A percentile compares a stretch with the other conserved stretches of the same genome.
phyloP scores from a whole-genome alignment of 2,888 invertebrate genomes.

The Drepana falcataria region DNA sequence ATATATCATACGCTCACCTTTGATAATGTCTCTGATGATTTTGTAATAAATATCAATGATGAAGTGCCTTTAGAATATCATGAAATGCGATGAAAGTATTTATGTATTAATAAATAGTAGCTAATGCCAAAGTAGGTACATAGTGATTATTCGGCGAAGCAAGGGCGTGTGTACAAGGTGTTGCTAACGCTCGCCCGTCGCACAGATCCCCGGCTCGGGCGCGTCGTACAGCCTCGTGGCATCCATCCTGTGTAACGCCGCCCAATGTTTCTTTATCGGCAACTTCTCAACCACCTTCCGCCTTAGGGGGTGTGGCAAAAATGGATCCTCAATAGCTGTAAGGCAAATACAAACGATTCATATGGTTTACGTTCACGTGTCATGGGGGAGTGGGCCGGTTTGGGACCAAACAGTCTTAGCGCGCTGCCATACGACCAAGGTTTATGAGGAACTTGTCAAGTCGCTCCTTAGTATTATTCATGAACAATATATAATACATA shows the following conservation, averaged over 20 bases:
- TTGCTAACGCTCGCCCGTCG: constrained; percentile 6
- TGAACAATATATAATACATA: too few relatives aligned
- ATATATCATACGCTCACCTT: too few relatives aligned
- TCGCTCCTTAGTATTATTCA: too few relatives aligned
- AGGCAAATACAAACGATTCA: constrained; percentile 53
- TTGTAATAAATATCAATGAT: too few relatives aligned
- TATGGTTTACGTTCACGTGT: constrained; percentile 3
- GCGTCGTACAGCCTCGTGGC: constrained; percentile 58
- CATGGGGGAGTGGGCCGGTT: not conserved
- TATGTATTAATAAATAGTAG: too few relatives aligned
- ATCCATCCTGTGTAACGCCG: constrained; percentile 76
- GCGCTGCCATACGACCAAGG: too few relatives aligned
- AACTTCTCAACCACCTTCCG: constrained; percentile 85
- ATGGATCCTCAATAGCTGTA: constrained; percentile 98
- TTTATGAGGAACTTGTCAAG: too few relatives aligned
- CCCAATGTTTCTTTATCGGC: constrained; percentile 81
- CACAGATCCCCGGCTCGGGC: constrained; percentile 66
- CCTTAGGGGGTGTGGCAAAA: constrained; percentile 95
- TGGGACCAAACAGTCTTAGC: not conserved
- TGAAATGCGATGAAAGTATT: too few relatives aligned
- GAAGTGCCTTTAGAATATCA: too few relatives aligned
- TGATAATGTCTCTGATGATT: too few relatives aligned
- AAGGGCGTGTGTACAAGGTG: not conserved
- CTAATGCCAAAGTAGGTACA: too few relatives aligned
- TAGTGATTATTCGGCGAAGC: too few relatives aligned